Base-by-base conservation (phyloP, 2,113 vertebrate genomes). In the Brienomyrus brachyistius region DNA sequence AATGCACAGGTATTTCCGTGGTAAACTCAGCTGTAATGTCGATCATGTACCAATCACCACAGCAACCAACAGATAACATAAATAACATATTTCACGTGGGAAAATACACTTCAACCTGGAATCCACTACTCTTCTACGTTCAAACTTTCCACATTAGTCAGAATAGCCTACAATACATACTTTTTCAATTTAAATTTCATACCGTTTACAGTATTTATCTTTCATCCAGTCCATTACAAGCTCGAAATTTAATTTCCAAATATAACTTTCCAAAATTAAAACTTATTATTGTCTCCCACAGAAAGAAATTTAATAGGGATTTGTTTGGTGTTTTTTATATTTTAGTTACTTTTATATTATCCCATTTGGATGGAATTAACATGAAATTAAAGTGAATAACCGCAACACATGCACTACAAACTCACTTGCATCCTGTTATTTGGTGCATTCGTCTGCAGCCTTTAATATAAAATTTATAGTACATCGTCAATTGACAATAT, bases 131-230 rank as follows among this genome's bases (percentile, higher is more conserved):
- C 4, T n/a, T 31, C 45, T 17, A 88, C 43, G 45, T n/a, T 48
- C 13, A 70, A 10, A 43, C 88, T 43, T 88, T 15, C 45, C n/a
- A 74, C 40, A 50, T 88, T 47, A 35, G 45, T 77, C 4, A 66
- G 9, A 62, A 27, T 66, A 66, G 19, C 88, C 62, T 23, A 88
- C 10, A 88, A 70, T 54, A 51, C 7, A 4, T 54, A 17, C 50
- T 88, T 70, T 74, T 74, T 70, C 54, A 66, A 88, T 88, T n/a
- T 88, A 7, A 88, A 88, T 88, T 88, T 66, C 4, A 43, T 70
- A 11, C 23, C 0, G 87, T 74, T 74, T 70, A 74, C 23, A 19
- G 23, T 88, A 88, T 88, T 74, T 59, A 74, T 59, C 62, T 59
- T n/a, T 45, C 54, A 62, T 40, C 43, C 5, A 66, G 45, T 74